Evolutionary conservation across 1,140 invertebrate species (phyloP), one percentile per base, ranked within the genome.

Genomic region (Apis dorsata): DNA sequence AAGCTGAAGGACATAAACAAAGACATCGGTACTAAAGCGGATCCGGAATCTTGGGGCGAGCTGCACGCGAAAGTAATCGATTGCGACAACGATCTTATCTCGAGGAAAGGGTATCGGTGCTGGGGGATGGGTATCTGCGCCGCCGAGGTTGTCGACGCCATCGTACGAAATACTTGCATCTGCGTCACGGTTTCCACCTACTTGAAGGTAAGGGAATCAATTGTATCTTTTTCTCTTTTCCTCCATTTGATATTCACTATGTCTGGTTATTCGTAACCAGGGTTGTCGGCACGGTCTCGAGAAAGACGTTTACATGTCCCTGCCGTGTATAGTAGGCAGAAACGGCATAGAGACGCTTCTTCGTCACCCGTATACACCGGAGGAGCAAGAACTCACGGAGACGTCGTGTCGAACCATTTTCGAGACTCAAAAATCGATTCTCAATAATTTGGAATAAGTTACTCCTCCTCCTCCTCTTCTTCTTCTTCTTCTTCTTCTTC

Each of bases 271-370:
- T 28, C 5, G 21, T 80, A 87, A 86, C 55, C 75, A 94, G 92
- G 92, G 92, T 57, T 93, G 92, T 85, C 90, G 94, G 70, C 95
- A 96, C 87, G 95, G 94, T 44, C 92, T 96, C 34, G 94, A 95
- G 57, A 93, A 95, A 59, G 95, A 96, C 65, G 94, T 96, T 57
- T 96, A 95, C 90, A 93, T 96, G 89, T 96, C 95, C 7, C 89
- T 96, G 53, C 96, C 96, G 13, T 95, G 94, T 79, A 93, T 96
- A 57, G 84, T 96, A 34, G 95, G 95, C 63, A 93, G 94, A 73
- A 94, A 94, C 79, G 96, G 96, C 28, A 92, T 96, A 51, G 94
- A 94, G 60, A 93, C 95, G 65, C 93, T 95, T 69, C 92, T 96
- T 62, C 94, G 94, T 78, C 94, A 95, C 87, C 91, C 92, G 1